phyloP scores from a whole-genome alignment of 2,888 invertebrate genomes.

The Andrena bicolor region DNA sequence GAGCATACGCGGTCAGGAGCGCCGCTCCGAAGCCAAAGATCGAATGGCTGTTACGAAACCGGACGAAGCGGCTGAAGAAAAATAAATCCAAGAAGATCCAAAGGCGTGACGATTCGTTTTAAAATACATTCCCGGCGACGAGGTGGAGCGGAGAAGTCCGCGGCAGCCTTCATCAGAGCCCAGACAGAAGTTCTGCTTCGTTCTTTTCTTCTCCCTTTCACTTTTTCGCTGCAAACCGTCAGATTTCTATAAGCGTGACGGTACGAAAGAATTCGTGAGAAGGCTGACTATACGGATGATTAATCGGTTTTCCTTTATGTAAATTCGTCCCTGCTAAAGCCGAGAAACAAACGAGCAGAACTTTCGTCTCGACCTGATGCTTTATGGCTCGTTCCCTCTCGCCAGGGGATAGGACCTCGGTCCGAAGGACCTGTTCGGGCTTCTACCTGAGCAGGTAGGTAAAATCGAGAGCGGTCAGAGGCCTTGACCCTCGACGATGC shows the following conservation, averaged over 20 bases:
- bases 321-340: conserved; percentile 1
- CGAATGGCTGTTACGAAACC: conserved; percentile 42
- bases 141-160: neutral
- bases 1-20: neutral
- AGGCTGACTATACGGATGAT: conserved; percentile 2
- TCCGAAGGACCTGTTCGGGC: conserved; percentile 62
- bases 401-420: conserved; percentile 33
- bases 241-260: neutral
- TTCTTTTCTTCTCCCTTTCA: conserved; percentile 19
- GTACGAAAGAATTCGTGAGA: neutral
- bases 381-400: conserved; percentile 9
- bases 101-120: neutral
- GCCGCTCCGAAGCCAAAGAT: neutral
- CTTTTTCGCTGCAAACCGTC: conserved; percentile 5
- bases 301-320: conserved; percentile 13
- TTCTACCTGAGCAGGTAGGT: conserved; percentile 67
- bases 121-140: conserved; percentile 9
- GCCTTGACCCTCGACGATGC: conserved; percentile 78
- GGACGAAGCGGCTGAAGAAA: conserved; percentile 42
- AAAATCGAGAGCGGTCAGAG: conserved; percentile 66
- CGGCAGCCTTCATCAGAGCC: neutral
- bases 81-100: conserved; percentile 33
- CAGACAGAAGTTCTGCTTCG: neutral
- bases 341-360: conserved; percentile 3
- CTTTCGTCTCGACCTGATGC: conserved; percentile 9